Base-by-base conservation (phyloP, 2,888 invertebrate genomes). In the Eilema sororculum region DNA sequence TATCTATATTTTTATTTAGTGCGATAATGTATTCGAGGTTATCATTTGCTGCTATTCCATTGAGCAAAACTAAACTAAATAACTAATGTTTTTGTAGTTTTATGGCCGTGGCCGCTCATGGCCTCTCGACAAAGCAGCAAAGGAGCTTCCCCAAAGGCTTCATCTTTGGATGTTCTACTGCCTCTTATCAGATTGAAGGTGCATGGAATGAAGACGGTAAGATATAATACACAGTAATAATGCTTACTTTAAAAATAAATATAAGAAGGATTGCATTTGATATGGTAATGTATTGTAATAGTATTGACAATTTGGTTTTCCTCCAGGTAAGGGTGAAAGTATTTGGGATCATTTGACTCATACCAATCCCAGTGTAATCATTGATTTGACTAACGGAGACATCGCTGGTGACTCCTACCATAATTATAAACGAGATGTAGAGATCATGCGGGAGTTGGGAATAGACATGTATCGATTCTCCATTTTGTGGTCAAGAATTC, bases 401-500 rank as follows among this genome's bases (percentile, higher is more conserved):
- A 86, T 96, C 8, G 93, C 96, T 0, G 92, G 96, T 16, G 96
- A 97, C 81, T 92, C 95, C 61, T 96, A 96, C 83, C 93, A 96
- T 84, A 95, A 95, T 79, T 96, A 96, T 84, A 92, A 95, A 78
- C 95, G 96, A 22, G 95, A 96, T 76, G 91, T 96, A 0, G 87
- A 90, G 65, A 88, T 95, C 81, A 81, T 95, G 76, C 86, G 89
- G 58, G 88, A 94, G 74, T 80, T 95, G 2, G 93, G 93, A 1
- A 86, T 94, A 0, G 87, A 96, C 62, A 91, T 90, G 56, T 96
- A 96, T 83, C 87, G 96, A 8, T 96, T 96, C 85, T 96, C 96
- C 0, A 82, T 96, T 16, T 93, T 96, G 6, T 97, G 97, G 97
- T 76, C 96, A 0, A 89, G 97, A 64, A 92, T 97, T 46, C 85